Evolutionary conservation across 2,797 vertebrate genomes (phyloP), one percentile per base, ranked within the genome.

Genomic region (Hirundo rustica): DNA sequence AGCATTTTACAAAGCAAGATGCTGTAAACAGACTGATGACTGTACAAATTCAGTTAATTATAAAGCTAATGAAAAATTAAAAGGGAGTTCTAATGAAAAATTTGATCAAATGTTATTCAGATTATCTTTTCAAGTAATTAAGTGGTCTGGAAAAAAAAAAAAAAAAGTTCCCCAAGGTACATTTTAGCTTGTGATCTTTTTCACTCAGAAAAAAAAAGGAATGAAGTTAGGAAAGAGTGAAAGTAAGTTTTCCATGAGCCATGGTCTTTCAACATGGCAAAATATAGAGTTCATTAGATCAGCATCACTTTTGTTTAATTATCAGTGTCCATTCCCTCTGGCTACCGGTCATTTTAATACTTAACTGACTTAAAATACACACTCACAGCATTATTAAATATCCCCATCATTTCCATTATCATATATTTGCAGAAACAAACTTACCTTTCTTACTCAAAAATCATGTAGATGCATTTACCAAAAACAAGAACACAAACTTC

Each of bases 41-140:
- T 96, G 81, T 95, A 96, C 92, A 97, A 96, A 97, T 94, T 96
- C 94, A 89, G 95, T 97, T 98, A 97, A 98, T 98, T 98, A 97
- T 93, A 79, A 96, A 96, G 95, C 82, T 93, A 94, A 96, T 96
- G 90, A 97, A 97, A 97, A 98, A 97, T 97, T 97, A 96, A 97
- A 97, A 96, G 96, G 91, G 74, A 89, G 79, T 94, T 95, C 91
- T 94, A 95, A 88, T 96, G 97, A 97, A 98, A 98, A 97, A 96
- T 97, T 96, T 96, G 97, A 97, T 98, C 96, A 97, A 97, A 97
- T 97, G 96, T 92, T 97, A 96, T 93, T 95, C 95, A 91, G 77
- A 95, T 97, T 97, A 95, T 96, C 89, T 95, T 97, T 97, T 97
- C 84, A 95, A 97, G 94, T 97, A 96, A 96, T 97, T 96, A 97